These are phyloP conservation scores for Andricus curvator DNA, from an alignment of 2,888 invertebrate species.

Conservation along the genomic window DNA sequence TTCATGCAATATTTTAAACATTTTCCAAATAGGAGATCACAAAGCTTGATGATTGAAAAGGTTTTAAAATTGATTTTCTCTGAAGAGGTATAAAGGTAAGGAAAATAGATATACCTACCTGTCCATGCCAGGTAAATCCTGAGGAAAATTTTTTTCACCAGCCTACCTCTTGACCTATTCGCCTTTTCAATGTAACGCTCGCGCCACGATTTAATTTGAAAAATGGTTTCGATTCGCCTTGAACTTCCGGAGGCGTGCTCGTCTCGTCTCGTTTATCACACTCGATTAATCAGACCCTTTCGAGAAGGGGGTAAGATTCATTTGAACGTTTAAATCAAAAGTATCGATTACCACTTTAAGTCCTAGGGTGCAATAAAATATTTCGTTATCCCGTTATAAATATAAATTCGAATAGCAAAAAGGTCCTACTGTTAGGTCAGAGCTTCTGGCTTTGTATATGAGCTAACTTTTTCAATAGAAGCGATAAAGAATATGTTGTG, in stretches of 20 bases:
- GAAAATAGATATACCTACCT: neutral
- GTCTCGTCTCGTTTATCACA: conserved; percentile 27
- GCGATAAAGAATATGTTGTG: conserved; percentile 1
- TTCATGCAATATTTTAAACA: neutral
- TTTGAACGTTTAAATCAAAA: conserved; percentile 6
- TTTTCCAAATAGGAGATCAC: neutral
- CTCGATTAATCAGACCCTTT: conserved; percentile 33
- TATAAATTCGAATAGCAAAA: neutral
- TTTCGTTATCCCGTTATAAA: conserved; percentile 1
- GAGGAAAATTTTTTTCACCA: neutral
- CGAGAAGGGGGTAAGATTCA: conserved; percentile 28
- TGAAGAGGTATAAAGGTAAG: neutral
- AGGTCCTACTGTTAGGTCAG: neutral
- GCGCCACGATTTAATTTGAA: conserved; percentile 27
- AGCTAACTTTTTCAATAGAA: neutral
- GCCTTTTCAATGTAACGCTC: conserved; percentile 6
- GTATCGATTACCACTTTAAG: conserved; percentile 10
- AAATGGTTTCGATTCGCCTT: conserved; percentile 27
- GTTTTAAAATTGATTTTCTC: conserved; percentile 6
- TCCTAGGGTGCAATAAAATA: conserved; percentile 12
- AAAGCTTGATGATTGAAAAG: neutral
- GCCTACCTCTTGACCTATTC: conserved; percentile 21
- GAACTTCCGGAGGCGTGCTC: conserved; percentile 14
- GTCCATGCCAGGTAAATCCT: neutral
- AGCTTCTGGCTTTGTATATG: neutral